Conservation (phyloP, 1,140 invertebrate species). For the Drosophila pallidifrons region DNA sequence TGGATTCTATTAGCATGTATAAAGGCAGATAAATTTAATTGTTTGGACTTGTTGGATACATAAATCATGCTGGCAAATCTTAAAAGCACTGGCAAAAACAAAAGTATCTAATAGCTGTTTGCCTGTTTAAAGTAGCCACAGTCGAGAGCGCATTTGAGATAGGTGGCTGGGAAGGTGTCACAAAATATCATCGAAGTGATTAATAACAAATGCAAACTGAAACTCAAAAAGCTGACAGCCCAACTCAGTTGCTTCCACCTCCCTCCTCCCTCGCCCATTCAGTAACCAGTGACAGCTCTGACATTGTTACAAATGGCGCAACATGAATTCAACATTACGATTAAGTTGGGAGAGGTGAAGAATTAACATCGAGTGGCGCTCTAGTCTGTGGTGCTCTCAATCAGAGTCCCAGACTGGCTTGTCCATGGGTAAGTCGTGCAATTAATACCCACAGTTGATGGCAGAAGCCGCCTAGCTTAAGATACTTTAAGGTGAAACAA, state of each 20-base stretch:
- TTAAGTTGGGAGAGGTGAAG: slow-evolving; percentile 14
- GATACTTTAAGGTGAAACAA: slow-evolving; percentile 12
- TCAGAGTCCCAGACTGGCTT: slow-evolving; percentile 12
- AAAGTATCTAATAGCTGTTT: slow-evolving; percentile 77
- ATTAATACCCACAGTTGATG: slow-evolving; percentile 75
- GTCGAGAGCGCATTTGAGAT: slow-evolving; percentile 46
- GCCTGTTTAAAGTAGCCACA: slow-evolving; percentile 65
- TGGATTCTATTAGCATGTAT: slow-evolving; percentile 22
- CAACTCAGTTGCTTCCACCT: slow-evolving; percentile 17
- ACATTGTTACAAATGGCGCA: slow-evolving; percentile 74
- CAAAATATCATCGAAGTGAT: slow-evolving; percentile 69
- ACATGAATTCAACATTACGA: slow-evolving; percentile 67
- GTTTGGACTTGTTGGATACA: slow-evolving; percentile 58
- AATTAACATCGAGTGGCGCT: slow-evolving; percentile 20
- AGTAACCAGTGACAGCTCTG: slow-evolving; percentile 35
- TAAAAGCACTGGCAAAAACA: slow-evolving; percentile 64
- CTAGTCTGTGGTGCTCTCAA: not conserved
- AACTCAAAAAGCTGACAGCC: slow-evolving; percentile 68
- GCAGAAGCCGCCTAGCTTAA: slow-evolving; percentile 66
- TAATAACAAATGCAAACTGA: slow-evolving; percentile 66
- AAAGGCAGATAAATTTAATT: slow-evolving; percentile 72
- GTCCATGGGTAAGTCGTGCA: slow-evolving; percentile 39
- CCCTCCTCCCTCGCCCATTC: not conserved
- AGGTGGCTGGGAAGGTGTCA: slow-evolving; percentile 57
- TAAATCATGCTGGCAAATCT: slow-evolving; percentile 73